These are phyloP conservation scores for Oceanodroma tethys DNA, from an alignment of 2,113 vertebrate species.

Conservation along the genomic window DNA sequence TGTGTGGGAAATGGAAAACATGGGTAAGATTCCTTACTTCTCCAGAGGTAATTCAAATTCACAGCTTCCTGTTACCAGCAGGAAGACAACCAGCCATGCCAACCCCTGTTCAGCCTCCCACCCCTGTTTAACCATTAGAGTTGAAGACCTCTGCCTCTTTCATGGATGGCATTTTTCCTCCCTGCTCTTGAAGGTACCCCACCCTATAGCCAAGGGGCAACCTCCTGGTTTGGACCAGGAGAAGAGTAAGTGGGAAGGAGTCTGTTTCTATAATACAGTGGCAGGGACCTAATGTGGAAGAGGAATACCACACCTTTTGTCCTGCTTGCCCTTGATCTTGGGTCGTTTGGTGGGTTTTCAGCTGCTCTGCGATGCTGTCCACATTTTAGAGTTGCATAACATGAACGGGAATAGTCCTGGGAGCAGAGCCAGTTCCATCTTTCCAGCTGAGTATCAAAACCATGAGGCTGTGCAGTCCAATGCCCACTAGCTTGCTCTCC, in stretches of 20 bases:
- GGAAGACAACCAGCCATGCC: background rate
- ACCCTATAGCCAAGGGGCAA: background rate
- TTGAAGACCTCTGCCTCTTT: background rate
- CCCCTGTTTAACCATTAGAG: background rate
- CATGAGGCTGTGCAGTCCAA: background rate
- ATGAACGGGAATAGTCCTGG: background rate
- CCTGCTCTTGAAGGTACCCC: background rate
- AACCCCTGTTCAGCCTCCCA: background rate
- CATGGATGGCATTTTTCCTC: background rate
- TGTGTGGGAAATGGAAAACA: background rate
- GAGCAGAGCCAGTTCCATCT: background rate
- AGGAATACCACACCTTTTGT: fast-evolving
- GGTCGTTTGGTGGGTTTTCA: background rate
- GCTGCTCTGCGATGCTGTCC: background rate
- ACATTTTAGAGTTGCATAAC: background rate
- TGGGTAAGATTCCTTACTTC: background rate
- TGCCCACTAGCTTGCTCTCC: background rate
- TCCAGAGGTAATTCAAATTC: background rate
- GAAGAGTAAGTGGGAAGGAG: background rate
- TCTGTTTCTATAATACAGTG: background rate
- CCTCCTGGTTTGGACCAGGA: background rate
- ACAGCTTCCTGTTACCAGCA: background rate
- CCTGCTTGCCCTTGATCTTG: background rate
- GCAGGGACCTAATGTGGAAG: background rate
- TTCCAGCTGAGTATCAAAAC: background rate